A percentile compares a stretch with the other conserved stretches of the same genome.
Evolutionary conservation across 2,113 vertebrate species (phyloP).

Genomic region (Chamaetylas fuelleborni): DNA sequence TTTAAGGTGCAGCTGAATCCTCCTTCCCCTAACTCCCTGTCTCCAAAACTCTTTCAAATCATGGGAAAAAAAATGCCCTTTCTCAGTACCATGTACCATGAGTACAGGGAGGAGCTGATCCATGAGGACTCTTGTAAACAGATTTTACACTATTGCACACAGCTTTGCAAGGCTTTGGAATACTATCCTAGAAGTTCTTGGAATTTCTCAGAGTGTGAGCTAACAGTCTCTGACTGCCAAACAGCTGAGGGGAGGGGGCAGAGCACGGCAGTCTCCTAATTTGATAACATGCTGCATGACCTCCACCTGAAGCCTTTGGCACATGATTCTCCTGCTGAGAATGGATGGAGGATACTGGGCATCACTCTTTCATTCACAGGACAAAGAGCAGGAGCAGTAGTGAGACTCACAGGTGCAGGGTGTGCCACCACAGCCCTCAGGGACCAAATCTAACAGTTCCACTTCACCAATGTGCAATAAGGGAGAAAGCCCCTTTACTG

Average conservation of each 20-base stretch:
- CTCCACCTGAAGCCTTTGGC: background rate
- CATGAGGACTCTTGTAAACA: background rate
- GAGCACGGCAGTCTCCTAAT: background rate
- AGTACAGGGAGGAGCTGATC: background rate
- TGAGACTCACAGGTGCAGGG: background rate
- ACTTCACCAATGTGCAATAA: background rate
- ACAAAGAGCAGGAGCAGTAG: background rate
- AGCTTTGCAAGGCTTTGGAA: background rate
- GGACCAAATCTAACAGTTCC: background rate
- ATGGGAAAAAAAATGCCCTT: background rate
- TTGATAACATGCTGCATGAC: background rate
- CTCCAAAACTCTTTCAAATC: background rate
- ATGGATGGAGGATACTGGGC: background rate
- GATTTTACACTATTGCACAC: background rate
- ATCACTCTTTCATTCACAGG: background rate
- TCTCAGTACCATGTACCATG: background rate
- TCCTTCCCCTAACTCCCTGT: background rate
- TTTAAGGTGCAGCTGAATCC: background rate
- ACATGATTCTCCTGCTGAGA: background rate
- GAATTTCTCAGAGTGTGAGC: background rate
- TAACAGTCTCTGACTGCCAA: background rate
- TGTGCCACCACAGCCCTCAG: background rate
- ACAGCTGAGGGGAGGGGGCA: background rate
- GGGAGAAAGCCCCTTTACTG: background rate
- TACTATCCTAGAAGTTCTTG: background rate